A percentile compares a stretch with the other conserved stretches of the same genome.
phyloP scores from a whole-genome alignment of 2,888 invertebrate species.

The Ditylenchus weischeri region DNA sequence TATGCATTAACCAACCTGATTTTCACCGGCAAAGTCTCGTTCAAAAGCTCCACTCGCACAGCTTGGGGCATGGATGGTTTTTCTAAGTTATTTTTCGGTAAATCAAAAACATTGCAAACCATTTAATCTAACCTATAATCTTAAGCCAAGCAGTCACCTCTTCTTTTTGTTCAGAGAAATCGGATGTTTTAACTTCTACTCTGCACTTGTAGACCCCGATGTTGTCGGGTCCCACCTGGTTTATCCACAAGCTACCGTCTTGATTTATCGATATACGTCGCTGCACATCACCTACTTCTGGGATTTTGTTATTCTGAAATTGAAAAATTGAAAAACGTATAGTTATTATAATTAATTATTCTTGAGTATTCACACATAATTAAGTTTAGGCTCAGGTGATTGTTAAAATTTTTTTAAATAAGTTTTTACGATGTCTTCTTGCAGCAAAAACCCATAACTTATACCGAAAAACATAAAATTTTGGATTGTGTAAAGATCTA shows the following conservation, averaged over 20 bases:
- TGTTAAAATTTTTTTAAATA: neutral
- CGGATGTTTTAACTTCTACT: constrained; percentile 71
- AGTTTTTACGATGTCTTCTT: too few species aligned
- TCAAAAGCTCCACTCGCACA: constrained; percentile 76
- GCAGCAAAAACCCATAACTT: too few species aligned
- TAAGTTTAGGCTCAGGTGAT: too few species aligned
- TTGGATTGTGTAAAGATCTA: too few species aligned
- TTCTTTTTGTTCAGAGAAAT: constrained; percentile 82
- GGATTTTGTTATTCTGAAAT: constrained; percentile 33
- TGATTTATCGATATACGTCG: constrained; percentile 32
- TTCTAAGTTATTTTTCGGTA: constrained; percentile 64
- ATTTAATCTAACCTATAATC: constrained; percentile 69
- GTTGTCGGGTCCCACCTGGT: constrained; percentile 67
- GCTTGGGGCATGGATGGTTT: constrained; percentile 88
- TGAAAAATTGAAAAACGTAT: neutral
- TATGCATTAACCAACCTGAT: constrained; percentile 61
- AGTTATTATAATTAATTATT: too few species aligned
- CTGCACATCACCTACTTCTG: constrained; percentile 26
- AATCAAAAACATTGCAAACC: constrained; percentile 21
- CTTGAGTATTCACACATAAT: neutral
- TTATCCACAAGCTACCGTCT: constrained; percentile 41
- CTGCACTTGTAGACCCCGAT: constrained; percentile 89
- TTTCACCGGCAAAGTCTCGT: constrained; percentile 72
- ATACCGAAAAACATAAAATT: too few species aligned
- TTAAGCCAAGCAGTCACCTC: constrained; percentile 71